Base-by-base conservation (phyloP, 2,797 vertebrate genomes). In the Gallinago solitaria region DNA sequence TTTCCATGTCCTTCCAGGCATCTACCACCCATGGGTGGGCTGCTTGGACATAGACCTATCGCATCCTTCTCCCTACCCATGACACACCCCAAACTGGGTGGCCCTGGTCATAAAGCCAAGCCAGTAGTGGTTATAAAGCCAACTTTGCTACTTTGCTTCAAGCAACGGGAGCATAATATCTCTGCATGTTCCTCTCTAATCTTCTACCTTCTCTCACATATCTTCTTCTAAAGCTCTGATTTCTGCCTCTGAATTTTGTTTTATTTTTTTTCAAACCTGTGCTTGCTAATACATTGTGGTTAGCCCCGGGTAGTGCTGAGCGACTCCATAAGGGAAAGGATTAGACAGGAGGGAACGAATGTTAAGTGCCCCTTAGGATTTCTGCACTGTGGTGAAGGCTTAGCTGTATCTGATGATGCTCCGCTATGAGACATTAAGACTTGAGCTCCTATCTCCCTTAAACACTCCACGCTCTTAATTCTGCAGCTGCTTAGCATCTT, bases 11-110 rank as follows among this genome's bases (percentile, higher is more conserved):
- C 14, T 56, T 56, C 13, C 33, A 15, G 45, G 5, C 27, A 14
- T 1, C 0, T 30, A 3, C 12, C 48, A 67, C 39, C 60, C n/a
- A 7, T 1, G 27, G 11, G 5, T 70, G 23, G 35, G 68, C 59
- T 78, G 17, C 51, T 77, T 35, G 57, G 56, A 5, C 23, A 5
- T 1, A 43, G 64, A 30, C 47, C 45, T 39, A 20, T 25, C 5
- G 0, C 20, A 24, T 37, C 83, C 59, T 65, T 59, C 61, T 79
- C 21, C 37, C 30, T 30, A 9, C 23, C 30, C 9, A 0, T 18
- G 30, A 23, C n/a, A 9, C 28, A 28, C 21, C 63, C 51, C 59
- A 68, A 25, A 65, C 3, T 57, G 60, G 16, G 5, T 43, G 41
- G 16, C 41, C 41, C 41, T 17, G 41, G 41, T 41, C 41, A 41